Evolutionary conservation across 64 coral and sea anemone species (phyloP).

Genomic region (Dendrophyllia cribrosa): DNA sequence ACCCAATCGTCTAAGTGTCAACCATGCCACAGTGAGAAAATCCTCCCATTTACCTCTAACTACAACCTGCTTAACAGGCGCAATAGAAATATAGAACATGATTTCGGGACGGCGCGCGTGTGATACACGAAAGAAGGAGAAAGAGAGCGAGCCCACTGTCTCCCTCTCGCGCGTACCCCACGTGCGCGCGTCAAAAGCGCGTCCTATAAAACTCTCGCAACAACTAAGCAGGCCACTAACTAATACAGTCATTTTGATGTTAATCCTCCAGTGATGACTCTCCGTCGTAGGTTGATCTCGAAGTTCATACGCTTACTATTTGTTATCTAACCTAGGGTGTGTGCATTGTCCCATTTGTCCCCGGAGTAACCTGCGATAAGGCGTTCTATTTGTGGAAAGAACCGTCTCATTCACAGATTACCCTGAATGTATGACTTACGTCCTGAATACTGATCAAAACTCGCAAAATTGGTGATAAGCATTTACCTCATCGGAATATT

Average conservation of each 20-base stretch:
- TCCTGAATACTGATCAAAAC: background rate
- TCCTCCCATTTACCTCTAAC: background rate
- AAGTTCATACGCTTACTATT: background rate
- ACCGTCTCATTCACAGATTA: background rate
- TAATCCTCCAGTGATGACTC: background rate
- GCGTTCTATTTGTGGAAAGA: background rate
- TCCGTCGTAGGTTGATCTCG: too few species aligned
- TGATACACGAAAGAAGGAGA: too few species aligned
- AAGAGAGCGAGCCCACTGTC: too few species aligned
- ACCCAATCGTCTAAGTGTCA: background rate
- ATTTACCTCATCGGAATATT: background rate
- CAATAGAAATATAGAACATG: too few species aligned
- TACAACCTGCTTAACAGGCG: background rate
- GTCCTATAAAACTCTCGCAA: background rate
- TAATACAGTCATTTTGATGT: background rate
- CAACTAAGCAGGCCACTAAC: background rate
- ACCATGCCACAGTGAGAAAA: background rate
- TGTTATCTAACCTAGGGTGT: background rate
- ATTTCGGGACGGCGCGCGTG: too few species aligned
- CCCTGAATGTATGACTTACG: background rate
- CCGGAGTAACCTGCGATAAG: background rate
- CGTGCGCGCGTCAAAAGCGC: too few species aligned
- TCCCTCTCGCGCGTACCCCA: too few species aligned
- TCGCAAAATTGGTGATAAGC: background rate
- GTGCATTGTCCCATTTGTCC: constrained; percentile 13